Conservation (phyloP, 2,113 vertebrate genomes). For the Conger conger region DNA sequence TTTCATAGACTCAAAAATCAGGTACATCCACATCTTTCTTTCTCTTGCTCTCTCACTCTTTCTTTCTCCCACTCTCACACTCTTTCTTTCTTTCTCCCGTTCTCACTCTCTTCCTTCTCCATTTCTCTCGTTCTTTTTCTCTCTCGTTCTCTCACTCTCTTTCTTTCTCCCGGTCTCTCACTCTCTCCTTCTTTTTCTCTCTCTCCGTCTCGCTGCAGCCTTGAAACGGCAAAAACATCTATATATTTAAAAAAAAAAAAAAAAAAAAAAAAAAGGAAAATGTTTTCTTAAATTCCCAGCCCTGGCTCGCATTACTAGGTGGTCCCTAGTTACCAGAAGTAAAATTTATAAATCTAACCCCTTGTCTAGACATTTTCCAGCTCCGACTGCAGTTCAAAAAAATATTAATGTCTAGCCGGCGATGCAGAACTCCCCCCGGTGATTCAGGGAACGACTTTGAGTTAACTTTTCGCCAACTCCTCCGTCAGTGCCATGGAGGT, state of each 20-base stretch:
- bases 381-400: constrained; percentile 78
- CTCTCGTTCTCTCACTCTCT: no score
- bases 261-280: constrained; percentile 38
- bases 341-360: constrained; percentile 91
- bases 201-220: constrained; percentile 35
- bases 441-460: constrained; percentile 80
- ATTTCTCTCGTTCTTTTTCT: constrained; percentile 11
- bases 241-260: constrained; percentile 44
- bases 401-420: constrained; percentile 81
- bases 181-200: constrained; percentile 17
- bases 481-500: constrained; percentile 74
- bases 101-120: constrained; percentile 24
- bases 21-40: no score
- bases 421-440: constrained; percentile 80
- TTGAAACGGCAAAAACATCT: constrained; percentile 79
- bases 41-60: no score
- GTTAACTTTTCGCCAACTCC: constrained; percentile 79
- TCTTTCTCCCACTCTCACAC: constrained; percentile 14
- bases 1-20: constrained; percentile 18
- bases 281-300: constrained; percentile 81
- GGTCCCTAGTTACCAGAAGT: constrained; percentile 89
- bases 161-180: constrained; percentile 15
- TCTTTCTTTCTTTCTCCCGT: constrained; percentile 16
- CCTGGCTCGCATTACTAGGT: constrained; percentile 84
- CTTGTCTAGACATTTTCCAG: constrained; percentile 93